Percentiles rank a stretch among this genome's conserved stretches.
phyloP scores from a whole-genome alignment of 2,888 invertebrate genomes.

The Stramonita haemastoma region DNA sequence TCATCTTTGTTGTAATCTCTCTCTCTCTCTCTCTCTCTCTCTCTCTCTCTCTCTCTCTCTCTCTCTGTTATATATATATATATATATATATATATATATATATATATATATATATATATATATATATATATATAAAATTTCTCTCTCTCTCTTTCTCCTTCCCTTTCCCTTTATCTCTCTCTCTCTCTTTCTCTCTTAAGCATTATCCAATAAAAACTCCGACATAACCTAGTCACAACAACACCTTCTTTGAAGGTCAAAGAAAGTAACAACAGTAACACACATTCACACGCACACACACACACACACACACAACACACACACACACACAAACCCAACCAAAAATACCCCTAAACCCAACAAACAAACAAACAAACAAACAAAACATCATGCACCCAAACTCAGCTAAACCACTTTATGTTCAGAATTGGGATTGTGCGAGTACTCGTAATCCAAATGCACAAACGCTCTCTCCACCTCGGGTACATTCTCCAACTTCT shows the following conservation, averaged over 20 bases:
- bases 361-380: neutral
- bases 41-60: no score
- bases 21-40: no score
- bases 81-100: no score
- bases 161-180: no score
- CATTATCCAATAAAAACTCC: neutral
- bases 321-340: neutral
- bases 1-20: no score
- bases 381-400: neutral
- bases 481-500: conserved; percentile 77
- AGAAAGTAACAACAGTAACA: no score
- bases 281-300: neutral
- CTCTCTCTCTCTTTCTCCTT: no score
- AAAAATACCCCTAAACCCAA: neutral
- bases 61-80: no score
- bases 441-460: conserved; percentile 79
- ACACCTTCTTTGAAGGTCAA: neutral
- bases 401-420: conserved; percentile 77
- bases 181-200: no score
- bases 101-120: no score
- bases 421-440: conserved; percentile 78
- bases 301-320: conserved; percentile 17
- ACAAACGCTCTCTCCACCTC: conserved; percentile 80
- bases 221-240: neutral
- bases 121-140: no score